Evolutionary conservation across 1,140 invertebrate genomes (phyloP), one percentile per base, ranked within the genome.

Genomic region (Leptinotarsa texana): DNA sequence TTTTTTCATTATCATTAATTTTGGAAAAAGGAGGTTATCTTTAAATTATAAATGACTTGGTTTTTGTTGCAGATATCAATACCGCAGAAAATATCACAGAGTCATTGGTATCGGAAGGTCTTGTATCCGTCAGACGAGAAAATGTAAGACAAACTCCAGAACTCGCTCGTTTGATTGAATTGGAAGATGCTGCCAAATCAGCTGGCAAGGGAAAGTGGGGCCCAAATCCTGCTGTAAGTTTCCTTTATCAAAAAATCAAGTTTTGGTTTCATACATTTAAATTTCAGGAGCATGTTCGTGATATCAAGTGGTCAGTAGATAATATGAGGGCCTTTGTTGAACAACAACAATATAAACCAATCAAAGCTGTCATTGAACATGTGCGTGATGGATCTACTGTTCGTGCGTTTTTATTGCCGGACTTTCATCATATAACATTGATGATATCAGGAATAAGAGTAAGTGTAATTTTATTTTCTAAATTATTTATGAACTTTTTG

Each of bases 321-420:
- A 93, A 95, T 85, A 92, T 94, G 5, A 89, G 93, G 62, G 88
- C 90, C 66, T 92, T 98, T 84, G 92, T 96, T 13, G 95, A 96
- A 72, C 92, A 94, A 76, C 90, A 91, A 76, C 90, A 90, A 47
- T 90, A 91, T 49, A 94, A 96, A 82, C 94, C 93, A 0, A 87
- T 97, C 13, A 89, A 92, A 84, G 96, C 96, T 68, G 91, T 98
- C 33, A 94, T 99, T 82, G 97, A 99, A 86, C 94, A 97, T 88
- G 96, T 99, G 1, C 89, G 96, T 75, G 97, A 99, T 88, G 98
- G 98, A 3, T 98, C 96, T 21, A 99, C 97, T 1, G 90, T 98
- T 2, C 89, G 96, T 75, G 93, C 93, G 1, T 95, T 98, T 79
- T 86, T 99, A 1, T 83, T 98, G 47, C 96, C 97, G 4, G 91